phyloP scores from a whole-genome alignment of 2,113 vertebrate species.

The Hymenochirus boettgeri region DNA sequence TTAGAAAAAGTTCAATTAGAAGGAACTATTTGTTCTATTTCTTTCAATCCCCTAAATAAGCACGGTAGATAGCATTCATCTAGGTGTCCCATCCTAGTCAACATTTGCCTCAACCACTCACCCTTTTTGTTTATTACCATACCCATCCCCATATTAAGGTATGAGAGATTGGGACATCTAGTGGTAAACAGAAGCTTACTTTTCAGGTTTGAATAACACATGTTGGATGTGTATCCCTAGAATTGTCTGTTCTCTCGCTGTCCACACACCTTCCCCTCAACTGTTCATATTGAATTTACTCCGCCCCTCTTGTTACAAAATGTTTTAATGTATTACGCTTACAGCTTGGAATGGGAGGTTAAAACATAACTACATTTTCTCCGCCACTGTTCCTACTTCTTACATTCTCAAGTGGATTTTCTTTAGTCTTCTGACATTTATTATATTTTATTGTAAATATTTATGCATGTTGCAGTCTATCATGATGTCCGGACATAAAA shows the following conservation, averaged over 20 bases:
- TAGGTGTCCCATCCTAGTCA: too few relatives aligned
- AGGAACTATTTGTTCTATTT: too few relatives aligned
- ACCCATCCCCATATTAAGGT: neutral
- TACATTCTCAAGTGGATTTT: constrained; percentile 71
- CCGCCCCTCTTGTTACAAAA: constrained; percentile 56
- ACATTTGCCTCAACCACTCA: too few relatives aligned
- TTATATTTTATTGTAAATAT: constrained; percentile 54
- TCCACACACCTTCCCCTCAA: constrained; percentile 41
- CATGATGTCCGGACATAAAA: too few relatives aligned
- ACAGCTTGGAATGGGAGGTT: constrained; percentile 67
- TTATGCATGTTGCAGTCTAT: constrained; percentile 51
- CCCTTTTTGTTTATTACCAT: too few relatives aligned
- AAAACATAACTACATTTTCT: constrained; percentile 65
- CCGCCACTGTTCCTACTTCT: constrained; percentile 69
- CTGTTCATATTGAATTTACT: constrained; percentile 60
- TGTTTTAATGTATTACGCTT: constrained; percentile 76
- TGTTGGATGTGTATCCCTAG: neutral
- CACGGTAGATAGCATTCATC: too few relatives aligned
- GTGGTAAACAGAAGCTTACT: constrained; percentile 28
- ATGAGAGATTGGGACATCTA: constrained; percentile 50
- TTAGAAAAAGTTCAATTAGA: too few relatives aligned
- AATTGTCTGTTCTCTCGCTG: neutral
- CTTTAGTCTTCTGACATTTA: constrained; percentile 67
- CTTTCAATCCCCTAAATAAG: too few relatives aligned
- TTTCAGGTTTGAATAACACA: neutral